A percentile compares a stretch with the other conserved stretches of the same genome.
phyloP scores from a whole-genome alignment of 2,113 vertebrate species.

The Zapus hudsonius region DNA sequence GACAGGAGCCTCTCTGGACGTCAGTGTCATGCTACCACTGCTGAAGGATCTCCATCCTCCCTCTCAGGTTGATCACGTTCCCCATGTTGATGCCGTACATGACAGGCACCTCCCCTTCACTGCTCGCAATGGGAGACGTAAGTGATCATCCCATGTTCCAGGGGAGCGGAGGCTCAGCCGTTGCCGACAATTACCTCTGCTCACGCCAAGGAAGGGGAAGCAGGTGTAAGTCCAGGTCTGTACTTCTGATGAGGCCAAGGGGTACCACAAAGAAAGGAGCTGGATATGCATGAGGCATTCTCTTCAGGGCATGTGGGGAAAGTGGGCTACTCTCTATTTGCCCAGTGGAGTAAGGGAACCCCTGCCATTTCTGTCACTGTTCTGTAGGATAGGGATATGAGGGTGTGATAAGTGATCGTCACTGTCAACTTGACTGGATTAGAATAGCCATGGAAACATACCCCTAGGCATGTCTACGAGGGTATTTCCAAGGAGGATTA shows the following conservation, averaged over 20 bases:
- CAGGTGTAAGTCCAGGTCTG: background rate
- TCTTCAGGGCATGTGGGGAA: background rate
- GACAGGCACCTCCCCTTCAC: background rate
- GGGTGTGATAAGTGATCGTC: background rate
- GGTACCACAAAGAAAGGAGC: background rate
- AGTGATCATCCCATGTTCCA: background rate
- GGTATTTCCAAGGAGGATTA: background rate
- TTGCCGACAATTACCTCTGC: background rate
- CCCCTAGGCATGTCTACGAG: background rate
- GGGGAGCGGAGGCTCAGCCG: background rate
- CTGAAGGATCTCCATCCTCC: background rate
- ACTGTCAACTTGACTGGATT: background rate
- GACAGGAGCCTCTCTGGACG: background rate
- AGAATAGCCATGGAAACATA: background rate
- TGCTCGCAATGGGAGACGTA: background rate
- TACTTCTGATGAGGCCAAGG: no score
- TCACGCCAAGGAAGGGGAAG: background rate
- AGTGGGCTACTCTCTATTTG: background rate
- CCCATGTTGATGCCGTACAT: rapidly evolving
- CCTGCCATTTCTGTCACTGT: background rate
- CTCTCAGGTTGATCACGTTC: background rate
- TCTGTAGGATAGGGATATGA: background rate
- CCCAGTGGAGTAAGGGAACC: background rate
- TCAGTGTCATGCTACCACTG: background rate
- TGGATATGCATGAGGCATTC: background rate